Base-by-base conservation (phyloP, 1,140 invertebrate species). In the Hypsibius dujardini region DNA sequence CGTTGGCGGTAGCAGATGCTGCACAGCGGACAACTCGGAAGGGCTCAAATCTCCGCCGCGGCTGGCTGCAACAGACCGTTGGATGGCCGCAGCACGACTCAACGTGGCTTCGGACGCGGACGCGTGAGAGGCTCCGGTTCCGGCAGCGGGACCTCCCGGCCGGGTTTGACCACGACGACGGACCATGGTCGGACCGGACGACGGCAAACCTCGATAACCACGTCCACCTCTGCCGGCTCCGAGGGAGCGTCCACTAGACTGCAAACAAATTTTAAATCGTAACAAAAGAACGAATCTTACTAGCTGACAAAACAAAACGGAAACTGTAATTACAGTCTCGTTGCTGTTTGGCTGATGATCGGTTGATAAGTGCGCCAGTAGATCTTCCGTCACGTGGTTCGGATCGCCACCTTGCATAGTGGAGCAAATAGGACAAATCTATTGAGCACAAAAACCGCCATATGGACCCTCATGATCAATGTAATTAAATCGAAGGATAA, bases 351-450 rank as follows among this genome's bases (percentile, higher is more conserved):
- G 46, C 2, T 59, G 86, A 83, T 98, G 94, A 78, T 97, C 92
- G 74, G 95, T 80, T 75, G 89, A 91, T 76, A 98, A 85, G 85
- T 97, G 94, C 76, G 90, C 90, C 75, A 91, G 87, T 83, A 97
- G 95, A 83, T 98, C 94, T 84, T 97, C 92, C 74, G 93, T 95
- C 77, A 95, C 89, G 78, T 94, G 86, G 83, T 96, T 97, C 72
- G 94, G 92, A 80, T 98, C 95, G 47, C 92, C 92, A 75, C 92
- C 92, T 71, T 92, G 92, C 79, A 92, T 84, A 71, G 91, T 88
- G 69, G 93, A 93, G 84, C 94, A 97, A 72, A 97, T 87, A 75
- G 94, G 94, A 83, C 94, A 98, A 62, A 97, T 90, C 79, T 80
- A 70, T 47, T n/a, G 47, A 45, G 46, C 47, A 40, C 60, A 40